Evolutionary conservation across 2,797 vertebrate species (phyloP), one percentile per base, ranked within the genome.

Genomic region (Dipus sagitta): DNA sequence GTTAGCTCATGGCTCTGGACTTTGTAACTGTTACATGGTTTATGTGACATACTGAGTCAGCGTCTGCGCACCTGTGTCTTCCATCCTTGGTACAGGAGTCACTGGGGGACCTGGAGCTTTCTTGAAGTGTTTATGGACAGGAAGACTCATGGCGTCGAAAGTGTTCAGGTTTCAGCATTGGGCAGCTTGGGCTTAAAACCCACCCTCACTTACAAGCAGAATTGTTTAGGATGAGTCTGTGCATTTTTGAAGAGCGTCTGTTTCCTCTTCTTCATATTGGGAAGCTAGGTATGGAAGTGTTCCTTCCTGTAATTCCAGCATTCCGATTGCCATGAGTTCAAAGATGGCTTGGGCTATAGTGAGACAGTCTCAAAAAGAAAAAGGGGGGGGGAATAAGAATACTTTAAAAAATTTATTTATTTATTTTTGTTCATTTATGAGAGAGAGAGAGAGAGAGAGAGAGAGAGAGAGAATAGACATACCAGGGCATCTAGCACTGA

Each of bases 11-110:
- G 34, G 23, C 62, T 42, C 65, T 87, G 47, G 62, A 79, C 18
- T 79, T 94, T 72, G 30, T 90, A 85, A 90, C 30, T 52, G 32
- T 89, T 47, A 32, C n/a, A 47, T 79, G 30, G 30, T 42, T 92
- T 84, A n/a, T 60, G 32, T 83, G 87, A 42, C 42, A 38, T 9
- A 26, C 3, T 58, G n/a, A 90, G 67, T 38, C 42, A 26, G n/a
- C 71, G 7, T 74, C 75, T 78, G 65, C 34, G 15, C 7, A 13
- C 18, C 54, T 47, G 0, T 28, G 7, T 42, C 71, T 91, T 75
- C 26, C 5, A 34, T 52, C 54, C 20, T 14, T 65, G 58, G 26
- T 38, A 81, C 28, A n/a, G 1, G 14, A 70, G 65, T 76, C 54
- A 65, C 42, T 84, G 78, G 60, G 81, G 28, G 11, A 62, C 75